Conservation (phyloP, 2,888 invertebrate genomes). For the Diaperis boleti region DNA sequence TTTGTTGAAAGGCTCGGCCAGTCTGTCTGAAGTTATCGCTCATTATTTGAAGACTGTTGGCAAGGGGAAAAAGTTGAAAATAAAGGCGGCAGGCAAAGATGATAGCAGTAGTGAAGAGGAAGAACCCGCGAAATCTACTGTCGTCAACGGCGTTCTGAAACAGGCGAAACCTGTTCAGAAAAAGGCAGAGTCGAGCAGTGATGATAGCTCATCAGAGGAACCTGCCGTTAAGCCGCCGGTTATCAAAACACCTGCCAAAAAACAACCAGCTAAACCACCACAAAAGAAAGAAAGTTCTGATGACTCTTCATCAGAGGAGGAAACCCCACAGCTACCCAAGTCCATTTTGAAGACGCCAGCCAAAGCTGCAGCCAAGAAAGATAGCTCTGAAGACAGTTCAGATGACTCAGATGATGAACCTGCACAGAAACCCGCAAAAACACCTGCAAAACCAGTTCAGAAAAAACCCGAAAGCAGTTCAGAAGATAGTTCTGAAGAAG, state of each 20-base stretch:
- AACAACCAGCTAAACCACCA: constrained; percentile 43
- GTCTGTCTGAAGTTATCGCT: constrained; percentile 72
- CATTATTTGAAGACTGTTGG: constrained; percentile 69
- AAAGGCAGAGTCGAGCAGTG: constrained; percentile 46
- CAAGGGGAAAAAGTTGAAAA: constrained; percentile 65
- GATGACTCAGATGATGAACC: constrained; percentile 57
- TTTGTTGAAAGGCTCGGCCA: constrained; percentile 75
- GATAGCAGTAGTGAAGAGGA: constrained; percentile 53
- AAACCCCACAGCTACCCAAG: constrained; percentile 51
- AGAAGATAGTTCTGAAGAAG: constrained; percentile 54
- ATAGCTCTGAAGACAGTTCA: constrained; percentile 22
- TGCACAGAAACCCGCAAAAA: constrained; percentile 28
- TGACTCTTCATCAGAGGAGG: constrained; percentile 54
- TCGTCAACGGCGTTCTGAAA: constrained; percentile 43
- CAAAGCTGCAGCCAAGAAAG: constrained; percentile 6
- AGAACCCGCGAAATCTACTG: constrained; percentile 47
- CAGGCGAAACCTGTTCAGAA: constrained; percentile 39
- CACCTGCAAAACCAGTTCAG: constrained; percentile 24
- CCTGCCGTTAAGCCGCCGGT: constrained; percentile 37
- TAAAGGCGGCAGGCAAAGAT: constrained; percentile 47
- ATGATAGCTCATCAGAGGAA: constrained; percentile 46
- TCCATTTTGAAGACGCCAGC: constrained; percentile 46
- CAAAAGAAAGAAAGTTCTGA: constrained; percentile 53
- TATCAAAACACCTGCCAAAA: constrained; percentile 35
- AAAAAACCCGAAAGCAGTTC: constrained; percentile 45